A percentile compares a stretch with the other conserved stretches of the same genome.
These are phyloP conservation scores for Bombus superbus DNA, from an alignment of 1,140 invertebrate species.

Conservation along the genomic window DNA sequence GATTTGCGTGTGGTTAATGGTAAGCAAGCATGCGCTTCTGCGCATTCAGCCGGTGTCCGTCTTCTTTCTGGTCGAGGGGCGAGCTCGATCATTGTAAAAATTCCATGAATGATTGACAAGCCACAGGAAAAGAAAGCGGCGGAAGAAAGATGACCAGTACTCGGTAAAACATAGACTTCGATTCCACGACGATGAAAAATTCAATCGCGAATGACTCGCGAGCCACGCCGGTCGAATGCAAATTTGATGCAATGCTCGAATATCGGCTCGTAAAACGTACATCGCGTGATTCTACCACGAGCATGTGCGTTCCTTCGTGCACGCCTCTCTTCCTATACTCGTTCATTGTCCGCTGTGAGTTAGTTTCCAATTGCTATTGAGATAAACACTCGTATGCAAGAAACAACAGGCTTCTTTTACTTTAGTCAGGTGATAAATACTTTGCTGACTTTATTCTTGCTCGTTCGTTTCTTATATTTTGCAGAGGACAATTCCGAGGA, in stretches of 20 bases:
- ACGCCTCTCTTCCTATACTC: background rate
- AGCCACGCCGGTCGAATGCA: constrained; percentile 67
- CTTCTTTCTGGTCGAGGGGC: constrained; percentile 17
- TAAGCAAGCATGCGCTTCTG: constrained; percentile 50
- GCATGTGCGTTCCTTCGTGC: constrained; percentile 31
- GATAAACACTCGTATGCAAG: background rate
- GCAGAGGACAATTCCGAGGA: too few species aligned
- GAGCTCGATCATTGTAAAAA: constrained; percentile 62
- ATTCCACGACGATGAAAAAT: constrained; percentile 74
- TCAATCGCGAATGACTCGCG: constrained; percentile 74
- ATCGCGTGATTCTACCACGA: constrained; percentile 59
- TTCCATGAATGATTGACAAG: constrained; percentile 68
- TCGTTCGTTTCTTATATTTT: background rate
- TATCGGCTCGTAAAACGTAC: constrained; percentile 39
- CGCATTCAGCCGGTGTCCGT: constrained; percentile 30
- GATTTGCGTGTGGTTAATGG: constrained; percentile 59
- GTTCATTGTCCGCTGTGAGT: background rate
- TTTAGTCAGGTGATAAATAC: background rate
- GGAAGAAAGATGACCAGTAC: constrained; percentile 41
- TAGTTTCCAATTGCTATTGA: background rate
- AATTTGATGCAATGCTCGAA: constrained; percentile 67
- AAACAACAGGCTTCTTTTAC: background rate
- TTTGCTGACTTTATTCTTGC: background rate
- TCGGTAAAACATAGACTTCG: constrained; percentile 45
- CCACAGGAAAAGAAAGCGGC: constrained; percentile 35